Evolutionary conservation across 2,888 invertebrate species (phyloP).

Genomic region (Drosophila nigricruria): DNA sequence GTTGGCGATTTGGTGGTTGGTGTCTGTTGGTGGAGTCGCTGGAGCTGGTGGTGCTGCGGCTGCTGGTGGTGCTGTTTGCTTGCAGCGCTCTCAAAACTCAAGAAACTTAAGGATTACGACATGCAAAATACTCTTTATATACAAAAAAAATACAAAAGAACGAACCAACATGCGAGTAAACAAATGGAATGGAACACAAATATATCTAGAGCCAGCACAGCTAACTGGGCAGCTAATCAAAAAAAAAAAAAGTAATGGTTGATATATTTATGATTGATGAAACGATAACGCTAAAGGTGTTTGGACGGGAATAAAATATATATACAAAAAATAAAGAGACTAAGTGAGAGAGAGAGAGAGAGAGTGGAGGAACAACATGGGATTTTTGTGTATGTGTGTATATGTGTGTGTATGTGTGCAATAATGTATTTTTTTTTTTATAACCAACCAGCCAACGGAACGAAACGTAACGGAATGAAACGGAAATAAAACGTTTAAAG

Average conservation of each 20-base stretch:
- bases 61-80: constrained; percentile 11
- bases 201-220: constrained; percentile 47
- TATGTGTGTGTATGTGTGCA: constrained; percentile 43
- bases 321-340: constrained; percentile 58
- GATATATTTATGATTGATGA: constrained; percentile 10
- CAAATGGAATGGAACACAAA: constrained; percentile 22
- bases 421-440: constrained; percentile 17
- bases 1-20: constrained; percentile 60
- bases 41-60: constrained; percentile 27
- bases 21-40: constrained; percentile 47
- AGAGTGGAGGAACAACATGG: constrained; percentile 84
- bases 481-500: constrained; percentile 40
- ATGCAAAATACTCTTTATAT: constrained; percentile 55
- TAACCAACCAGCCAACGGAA: constrained; percentile 62
- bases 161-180: constrained; percentile 38
- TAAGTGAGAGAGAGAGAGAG: constrained; percentile 24
- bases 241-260: not conserved
- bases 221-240: constrained; percentile 49
- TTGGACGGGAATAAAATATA: constrained; percentile 32
- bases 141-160: constrained; percentile 21
- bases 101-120: constrained; percentile 30
- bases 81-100: constrained; percentile 9
- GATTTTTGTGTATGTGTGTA: constrained; percentile 60
- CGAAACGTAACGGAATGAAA: constrained; percentile 47
- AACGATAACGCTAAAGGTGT: constrained; percentile 5